These are phyloP conservation scores for Cotesia typhae DNA, from an alignment of 1,140 invertebrate genomes.

Conservation along the genomic window DNA sequence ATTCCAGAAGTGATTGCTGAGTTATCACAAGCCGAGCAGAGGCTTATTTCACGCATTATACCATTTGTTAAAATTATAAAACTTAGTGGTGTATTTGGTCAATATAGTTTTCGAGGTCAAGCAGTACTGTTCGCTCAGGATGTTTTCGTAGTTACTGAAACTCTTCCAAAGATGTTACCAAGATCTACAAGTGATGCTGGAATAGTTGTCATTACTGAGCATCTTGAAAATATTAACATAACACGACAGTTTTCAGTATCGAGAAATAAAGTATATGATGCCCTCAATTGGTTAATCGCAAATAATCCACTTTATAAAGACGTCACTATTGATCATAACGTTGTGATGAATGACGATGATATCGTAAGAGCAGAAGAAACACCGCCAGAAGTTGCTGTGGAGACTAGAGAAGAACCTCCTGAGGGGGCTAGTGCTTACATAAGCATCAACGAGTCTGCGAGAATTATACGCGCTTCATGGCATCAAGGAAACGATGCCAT, in stretches of 20 bases:
- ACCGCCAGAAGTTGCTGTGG: neutral
- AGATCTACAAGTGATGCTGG: slow-evolving; percentile 41
- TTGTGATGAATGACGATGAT: neutral
- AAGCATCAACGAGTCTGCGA: slow-evolving; percentile 37
- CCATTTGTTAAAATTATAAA: slow-evolving; percentile 42
- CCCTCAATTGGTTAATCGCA: slow-evolving; percentile 33
- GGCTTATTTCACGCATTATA: slow-evolving; percentile 39
- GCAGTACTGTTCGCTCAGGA: slow-evolving; percentile 51
- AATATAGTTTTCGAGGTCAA: slow-evolving; percentile 46
- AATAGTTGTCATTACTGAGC: slow-evolving; percentile 46
- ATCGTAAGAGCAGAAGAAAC: neutral
- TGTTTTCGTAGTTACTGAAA: slow-evolving; percentile 50
- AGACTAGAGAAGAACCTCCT: neutral
- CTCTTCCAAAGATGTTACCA: slow-evolving; percentile 35
- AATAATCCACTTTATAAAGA: slow-evolving; percentile 43
- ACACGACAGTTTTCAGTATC: slow-evolving; percentile 38
- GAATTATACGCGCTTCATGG: slow-evolving; percentile 50
- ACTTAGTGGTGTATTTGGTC: slow-evolving; percentile 40
- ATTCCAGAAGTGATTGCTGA: slow-evolving; percentile 20
- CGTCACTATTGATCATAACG: slow-evolving; percentile 33
- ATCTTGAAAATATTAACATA: slow-evolving; percentile 48
- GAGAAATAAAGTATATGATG: slow-evolving; percentile 18
- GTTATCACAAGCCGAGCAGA: slow-evolving; percentile 37
- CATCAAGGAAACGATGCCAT: slow-evolving; percentile 40
- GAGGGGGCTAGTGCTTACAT: neutral